phyloP scores from a whole-genome alignment of 2,888 invertebrate genomes.

The Pyralis farinalis region DNA sequence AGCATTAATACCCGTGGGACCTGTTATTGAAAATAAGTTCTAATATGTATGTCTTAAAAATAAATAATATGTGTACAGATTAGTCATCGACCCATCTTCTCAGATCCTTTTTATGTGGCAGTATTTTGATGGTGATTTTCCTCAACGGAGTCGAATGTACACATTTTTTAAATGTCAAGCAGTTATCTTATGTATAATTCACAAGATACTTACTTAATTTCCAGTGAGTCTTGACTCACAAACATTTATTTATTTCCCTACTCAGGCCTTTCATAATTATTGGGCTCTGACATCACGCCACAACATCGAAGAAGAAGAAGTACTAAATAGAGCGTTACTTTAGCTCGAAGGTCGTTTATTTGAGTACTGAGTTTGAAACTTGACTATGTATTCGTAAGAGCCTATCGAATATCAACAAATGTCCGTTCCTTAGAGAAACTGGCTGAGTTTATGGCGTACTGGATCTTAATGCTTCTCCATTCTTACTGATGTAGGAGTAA shows the following conservation, averaged over 20 bases:
- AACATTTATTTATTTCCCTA: not conserved
- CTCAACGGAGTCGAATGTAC: not conserved
- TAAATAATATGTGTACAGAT: no score
- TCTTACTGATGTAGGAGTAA: constrained; percentile 16
- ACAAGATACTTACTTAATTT: not conserved
- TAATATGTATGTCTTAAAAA: no score
- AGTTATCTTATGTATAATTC: not conserved
- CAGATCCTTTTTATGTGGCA: no score
- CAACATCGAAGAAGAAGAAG: no score
- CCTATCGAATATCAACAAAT: constrained; percentile 67
- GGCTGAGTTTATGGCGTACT: constrained; percentile 35
- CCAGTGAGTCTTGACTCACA: not conserved
- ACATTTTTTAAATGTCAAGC: not conserved
- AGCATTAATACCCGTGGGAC: no score
- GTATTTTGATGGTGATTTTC: no score
- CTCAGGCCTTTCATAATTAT: no score
- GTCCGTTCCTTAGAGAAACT: constrained; percentile 35
- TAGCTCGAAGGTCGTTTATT: constrained; percentile 35
- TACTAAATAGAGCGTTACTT: no score
- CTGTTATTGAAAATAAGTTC: no score
- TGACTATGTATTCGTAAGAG: constrained; percentile 23
- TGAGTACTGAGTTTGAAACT: constrained; percentile 9
- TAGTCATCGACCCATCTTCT: no score
- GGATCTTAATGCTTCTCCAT: constrained; percentile 14
- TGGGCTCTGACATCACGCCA: no score